phyloP scores from a whole-genome alignment of 2,888 invertebrate genomes.

The Opisthograptis luteolata region DNA sequence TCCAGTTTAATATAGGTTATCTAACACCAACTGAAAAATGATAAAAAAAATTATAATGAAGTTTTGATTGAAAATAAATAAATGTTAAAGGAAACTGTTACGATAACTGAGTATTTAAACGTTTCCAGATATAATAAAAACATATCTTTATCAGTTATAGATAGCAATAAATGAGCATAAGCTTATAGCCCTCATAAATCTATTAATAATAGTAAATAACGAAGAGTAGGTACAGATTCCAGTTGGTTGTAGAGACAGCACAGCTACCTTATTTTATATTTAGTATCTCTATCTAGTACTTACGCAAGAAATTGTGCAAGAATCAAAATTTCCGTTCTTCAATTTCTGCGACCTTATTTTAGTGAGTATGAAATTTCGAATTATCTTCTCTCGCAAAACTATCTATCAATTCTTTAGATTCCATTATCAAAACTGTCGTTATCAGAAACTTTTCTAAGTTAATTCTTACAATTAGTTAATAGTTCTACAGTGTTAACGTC shows the following conservation, averaged over 20 bases:
- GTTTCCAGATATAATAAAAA: too few relatives aligned
- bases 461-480: slow-evolving; percentile 68
- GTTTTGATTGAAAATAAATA: not conserved
- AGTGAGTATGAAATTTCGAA: slow-evolving; percentile 21
- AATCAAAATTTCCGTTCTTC: slow-evolving; percentile 50
- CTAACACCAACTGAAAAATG: slow-evolving; percentile 50
- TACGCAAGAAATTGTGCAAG: slow-evolving; percentile 78
- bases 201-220: too few relatives aligned
- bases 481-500: slow-evolving; percentile 54
- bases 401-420: slow-evolving; percentile 25
- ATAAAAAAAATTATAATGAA: not conserved
- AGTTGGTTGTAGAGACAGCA: slow-evolving; percentile 33
- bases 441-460: slow-evolving; percentile 60
- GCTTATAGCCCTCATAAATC: too few relatives aligned
- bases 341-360: slow-evolving; percentile 9
- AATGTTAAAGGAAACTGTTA: not conserved
- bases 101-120: too few relatives aligned
- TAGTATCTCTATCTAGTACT: slow-evolving; percentile 59
- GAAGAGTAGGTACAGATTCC: slow-evolving; percentile 17
- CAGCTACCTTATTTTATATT: slow-evolving; percentile 28
- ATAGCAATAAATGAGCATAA: too few relatives aligned
- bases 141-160: too few relatives aligned
- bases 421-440: slow-evolving; percentile 57
- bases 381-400: slow-evolving; percentile 30
- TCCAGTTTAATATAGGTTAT: slow-evolving; percentile 41